These are phyloP conservation scores for Hirundo rustica DNA, from an alignment of 2,797 vertebrate species.

Conservation along the genomic window DNA sequence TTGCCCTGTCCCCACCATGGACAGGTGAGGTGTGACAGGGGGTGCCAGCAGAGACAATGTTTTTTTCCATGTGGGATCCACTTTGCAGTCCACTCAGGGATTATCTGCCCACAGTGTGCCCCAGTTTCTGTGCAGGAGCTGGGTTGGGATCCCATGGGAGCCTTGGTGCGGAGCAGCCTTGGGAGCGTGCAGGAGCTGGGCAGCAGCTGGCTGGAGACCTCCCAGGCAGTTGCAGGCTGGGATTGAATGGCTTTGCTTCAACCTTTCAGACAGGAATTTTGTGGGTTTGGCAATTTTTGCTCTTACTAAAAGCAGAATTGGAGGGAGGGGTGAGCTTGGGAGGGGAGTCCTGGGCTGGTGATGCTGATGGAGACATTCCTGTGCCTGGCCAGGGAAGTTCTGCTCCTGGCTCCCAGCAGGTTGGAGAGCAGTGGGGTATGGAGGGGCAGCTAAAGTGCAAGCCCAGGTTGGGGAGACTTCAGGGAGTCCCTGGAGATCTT, in stretches of 20 bases:
- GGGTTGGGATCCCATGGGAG: not conserved
- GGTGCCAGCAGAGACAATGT: not conserved
- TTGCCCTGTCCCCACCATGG: accelerated
- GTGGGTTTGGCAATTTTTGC: constrained; percentile 23
- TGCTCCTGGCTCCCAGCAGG: accelerated
- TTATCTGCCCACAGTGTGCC: not conserved
- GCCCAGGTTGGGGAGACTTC: not conserved
- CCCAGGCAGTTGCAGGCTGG: not conserved
- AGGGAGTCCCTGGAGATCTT: not conserved
- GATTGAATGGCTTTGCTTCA: not conserved
- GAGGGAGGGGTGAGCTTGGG: not conserved
- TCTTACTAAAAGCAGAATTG: not conserved
- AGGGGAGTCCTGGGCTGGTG: not conserved
- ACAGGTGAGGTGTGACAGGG: not conserved
- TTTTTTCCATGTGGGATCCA: not conserved
- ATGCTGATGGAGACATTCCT: accelerated
- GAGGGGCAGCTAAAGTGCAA: not conserved
- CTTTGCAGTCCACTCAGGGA: not conserved
- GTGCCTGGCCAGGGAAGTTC: not conserved
- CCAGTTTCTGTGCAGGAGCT: not conserved
- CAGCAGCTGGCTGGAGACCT: not conserved
- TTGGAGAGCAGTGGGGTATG: not conserved
- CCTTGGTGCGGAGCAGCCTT: accelerated
- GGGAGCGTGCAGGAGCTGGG: accelerated
- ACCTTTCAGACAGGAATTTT: constrained; percentile 21